Percentiles rank a stretch among this genome's conserved stretches.
Conservation (phyloP, 2,113 vertebrate genomes). For the Tricholaema leucomelas region DNA sequence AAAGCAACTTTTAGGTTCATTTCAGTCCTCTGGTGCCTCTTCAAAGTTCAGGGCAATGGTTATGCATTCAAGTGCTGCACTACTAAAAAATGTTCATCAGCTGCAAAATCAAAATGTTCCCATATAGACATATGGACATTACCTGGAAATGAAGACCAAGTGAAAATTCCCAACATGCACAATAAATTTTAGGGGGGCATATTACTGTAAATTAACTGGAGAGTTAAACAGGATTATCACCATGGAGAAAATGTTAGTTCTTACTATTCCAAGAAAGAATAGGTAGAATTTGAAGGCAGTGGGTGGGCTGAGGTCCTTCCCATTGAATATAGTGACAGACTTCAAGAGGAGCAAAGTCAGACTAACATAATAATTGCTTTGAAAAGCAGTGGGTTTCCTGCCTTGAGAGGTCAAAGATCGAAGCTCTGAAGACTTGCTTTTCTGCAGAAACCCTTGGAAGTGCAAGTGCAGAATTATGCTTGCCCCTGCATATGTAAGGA, state of each 20-base stretch:
- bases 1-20: constrained; percentile 2
- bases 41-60: constrained; percentile 18
- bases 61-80: background rate
- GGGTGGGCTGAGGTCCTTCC: background rate
- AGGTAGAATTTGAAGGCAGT: background rate
- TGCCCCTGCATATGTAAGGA: accelerated
- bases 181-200: background rate
- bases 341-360: background rate
- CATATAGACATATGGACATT: background rate
- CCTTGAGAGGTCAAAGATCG: background rate
- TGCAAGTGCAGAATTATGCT: background rate
- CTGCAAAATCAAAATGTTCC: constrained; percentile 45
- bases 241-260: background rate
- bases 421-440: background rate
- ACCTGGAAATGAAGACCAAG: constrained; percentile 19
- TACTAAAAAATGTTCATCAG: constrained; percentile 20
- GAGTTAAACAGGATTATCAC: background rate
- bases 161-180: background rate
- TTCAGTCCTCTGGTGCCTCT: background rate
- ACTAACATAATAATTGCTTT: background rate
- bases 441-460: background rate
- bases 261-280: background rate
- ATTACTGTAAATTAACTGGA: constrained; percentile 4
- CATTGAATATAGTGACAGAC: background rate
- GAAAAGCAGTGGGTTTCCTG: background rate